Conservation (phyloP, 2,797 vertebrate species). For the Gambusia yucatana region DNA sequence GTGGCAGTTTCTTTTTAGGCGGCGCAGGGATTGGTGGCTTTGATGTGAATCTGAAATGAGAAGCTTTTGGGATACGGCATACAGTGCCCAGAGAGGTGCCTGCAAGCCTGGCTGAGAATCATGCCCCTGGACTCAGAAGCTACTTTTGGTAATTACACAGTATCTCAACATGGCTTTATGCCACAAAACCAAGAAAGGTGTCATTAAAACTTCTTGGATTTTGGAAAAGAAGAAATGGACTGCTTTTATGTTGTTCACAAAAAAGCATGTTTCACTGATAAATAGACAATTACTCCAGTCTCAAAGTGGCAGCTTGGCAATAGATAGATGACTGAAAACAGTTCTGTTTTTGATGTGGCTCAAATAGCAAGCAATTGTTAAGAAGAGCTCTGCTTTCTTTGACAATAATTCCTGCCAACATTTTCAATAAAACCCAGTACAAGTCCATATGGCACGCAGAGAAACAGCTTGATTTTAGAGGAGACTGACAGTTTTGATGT, state of each 20-base stretch:
- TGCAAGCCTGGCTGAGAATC: constrained; percentile 50
- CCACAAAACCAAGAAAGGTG: constrained; percentile 44
- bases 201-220: constrained; percentile 55
- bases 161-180: constrained; percentile 37
- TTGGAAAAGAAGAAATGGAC: constrained; percentile 20
- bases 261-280: constrained; percentile 30
- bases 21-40: constrained; percentile 43
- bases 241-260: constrained; percentile 56
- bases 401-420: constrained; percentile 51
- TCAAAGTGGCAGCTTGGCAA: constrained; percentile 62
- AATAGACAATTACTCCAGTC: constrained; percentile 13
- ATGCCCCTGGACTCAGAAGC: constrained; percentile 41
- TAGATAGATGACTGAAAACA: constrained; percentile 38
- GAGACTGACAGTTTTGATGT: constrained; percentile 55
- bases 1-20: constrained; percentile 13
- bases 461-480: constrained; percentile 48
- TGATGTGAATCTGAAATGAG: constrained; percentile 64
- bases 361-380: constrained; percentile 53
- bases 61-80: constrained; percentile 44
- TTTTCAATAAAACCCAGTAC: constrained; percentile 27
- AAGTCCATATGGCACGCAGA: constrained; percentile 50
- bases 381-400: constrained; percentile 45
- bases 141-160: constrained; percentile 59
- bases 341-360: constrained; percentile 58
- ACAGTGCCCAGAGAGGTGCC: constrained; percentile 58